Evolutionary conservation across 2,888 invertebrate species (phyloP).

Genomic region (Brassicogethes aeneus): DNA sequence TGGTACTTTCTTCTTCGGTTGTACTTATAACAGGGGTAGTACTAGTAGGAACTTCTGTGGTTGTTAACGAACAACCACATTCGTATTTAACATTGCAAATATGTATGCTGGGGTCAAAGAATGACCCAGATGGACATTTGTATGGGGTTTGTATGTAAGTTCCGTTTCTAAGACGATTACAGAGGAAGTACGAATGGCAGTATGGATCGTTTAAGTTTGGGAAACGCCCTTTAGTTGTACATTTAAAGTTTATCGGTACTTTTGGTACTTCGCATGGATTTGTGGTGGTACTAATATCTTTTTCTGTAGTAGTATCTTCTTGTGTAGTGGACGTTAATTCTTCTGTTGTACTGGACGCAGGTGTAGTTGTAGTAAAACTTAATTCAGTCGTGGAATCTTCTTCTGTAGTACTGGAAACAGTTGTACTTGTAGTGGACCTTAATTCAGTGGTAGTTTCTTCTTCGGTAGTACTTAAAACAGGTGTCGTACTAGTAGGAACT

Average conservation of each 20-base stretch:
- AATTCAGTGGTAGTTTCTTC: not conserved
- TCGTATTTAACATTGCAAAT: not conserved
- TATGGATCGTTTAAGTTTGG: not conserved
- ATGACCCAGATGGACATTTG: not conserved
- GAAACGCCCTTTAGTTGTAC: not conserved
- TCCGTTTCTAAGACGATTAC: conserved; percentile 1
- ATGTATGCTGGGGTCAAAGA: not conserved
- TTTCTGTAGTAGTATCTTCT: not conserved
- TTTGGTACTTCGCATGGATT: not conserved
- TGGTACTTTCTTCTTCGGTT: not conserved
- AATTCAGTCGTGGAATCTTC: not conserved
- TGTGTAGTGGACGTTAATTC: not conserved
- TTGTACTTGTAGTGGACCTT: not conserved
- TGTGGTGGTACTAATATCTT: not conserved
- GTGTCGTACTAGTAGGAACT: not conserved
- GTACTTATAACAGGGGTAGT: not conserved
- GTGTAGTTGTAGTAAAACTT: not conserved
- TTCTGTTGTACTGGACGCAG: not conserved
- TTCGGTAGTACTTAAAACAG: not conserved
- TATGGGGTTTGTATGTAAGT: not conserved
- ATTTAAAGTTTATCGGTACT: not conserved
- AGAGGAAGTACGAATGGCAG: conserved; percentile 1
- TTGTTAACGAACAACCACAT: not conserved
- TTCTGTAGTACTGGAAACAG: not conserved
- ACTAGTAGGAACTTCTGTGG: not conserved